A percentile compares a stretch with the other conserved stretches of the same genome.
These are phyloP conservation scores for Bugulina stolonifera DNA, from an alignment of 2,888 invertebrate species.

Conservation along the genomic window DNA sequence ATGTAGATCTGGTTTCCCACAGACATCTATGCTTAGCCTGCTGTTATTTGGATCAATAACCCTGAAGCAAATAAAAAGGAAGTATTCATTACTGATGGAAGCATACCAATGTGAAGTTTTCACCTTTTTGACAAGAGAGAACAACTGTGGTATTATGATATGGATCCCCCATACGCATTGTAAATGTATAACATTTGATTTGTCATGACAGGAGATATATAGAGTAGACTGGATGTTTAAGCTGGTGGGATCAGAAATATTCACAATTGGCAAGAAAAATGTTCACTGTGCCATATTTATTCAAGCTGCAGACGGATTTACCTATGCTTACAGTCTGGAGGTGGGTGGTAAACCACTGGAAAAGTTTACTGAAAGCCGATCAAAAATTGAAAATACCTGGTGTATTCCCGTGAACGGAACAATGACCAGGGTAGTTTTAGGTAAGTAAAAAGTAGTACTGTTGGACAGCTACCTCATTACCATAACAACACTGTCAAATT, in stretches of 20 bases:
- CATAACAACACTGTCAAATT: too few relatives aligned
- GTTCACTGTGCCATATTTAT: constrained; percentile 58
- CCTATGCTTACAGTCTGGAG: constrained; percentile 72
- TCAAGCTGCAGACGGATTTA: constrained; percentile 64
- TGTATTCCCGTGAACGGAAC: constrained; percentile 54
- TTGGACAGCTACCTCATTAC: too few relatives aligned
- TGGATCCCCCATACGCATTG: not conserved
- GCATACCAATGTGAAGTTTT: too few relatives aligned
- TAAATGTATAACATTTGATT: not conserved
- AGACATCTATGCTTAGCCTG: too few relatives aligned
- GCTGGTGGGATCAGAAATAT: constrained; percentile 76
- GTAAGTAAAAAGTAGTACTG: constrained; percentile 55
- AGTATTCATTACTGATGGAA: too few relatives aligned
- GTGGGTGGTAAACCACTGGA: constrained; percentile 76
- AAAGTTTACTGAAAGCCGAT: constrained; percentile 74
- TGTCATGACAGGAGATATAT: constrained; percentile 61
- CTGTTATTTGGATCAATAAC: too few relatives aligned
- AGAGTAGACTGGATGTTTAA: constrained; percentile 86
- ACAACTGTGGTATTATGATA: not conserved
- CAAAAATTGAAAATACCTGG: constrained; percentile 72
- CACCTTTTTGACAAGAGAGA: too few relatives aligned
- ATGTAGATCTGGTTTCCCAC: too few relatives aligned
- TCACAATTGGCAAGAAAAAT: constrained; percentile 61
- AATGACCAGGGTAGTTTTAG: constrained; percentile 64
- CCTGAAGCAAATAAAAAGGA: too few relatives aligned